phyloP scores from a whole-genome alignment of 1,140 invertebrate genomes.

The Polypedilum pembai region DNA sequence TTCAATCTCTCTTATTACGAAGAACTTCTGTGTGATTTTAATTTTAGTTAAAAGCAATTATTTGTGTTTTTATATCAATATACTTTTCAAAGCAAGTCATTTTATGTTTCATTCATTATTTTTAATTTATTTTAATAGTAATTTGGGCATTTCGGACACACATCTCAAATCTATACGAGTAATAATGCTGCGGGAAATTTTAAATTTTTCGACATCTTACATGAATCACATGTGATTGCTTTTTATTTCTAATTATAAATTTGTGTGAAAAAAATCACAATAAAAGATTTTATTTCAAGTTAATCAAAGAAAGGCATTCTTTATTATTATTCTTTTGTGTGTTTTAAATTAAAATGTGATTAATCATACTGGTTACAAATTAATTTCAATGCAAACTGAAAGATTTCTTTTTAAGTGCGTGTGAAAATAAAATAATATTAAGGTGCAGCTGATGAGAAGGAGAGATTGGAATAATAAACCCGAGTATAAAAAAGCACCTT shows the following conservation, averaged over 20 bases:
- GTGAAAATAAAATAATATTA: background rate
- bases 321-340: background rate
- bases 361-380: constrained; percentile 13
- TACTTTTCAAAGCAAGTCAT: background rate
- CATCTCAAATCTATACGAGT: background rate
- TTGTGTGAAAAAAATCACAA: background rate
- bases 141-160: background rate
- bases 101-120: background rate
- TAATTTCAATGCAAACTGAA: constrained; percentile 10
- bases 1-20: background rate
- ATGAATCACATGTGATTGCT: too few relatives aligned
- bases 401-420: background rate
- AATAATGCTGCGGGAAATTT: background rate
- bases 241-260: background rate
- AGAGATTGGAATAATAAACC: background rate
- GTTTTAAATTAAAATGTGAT: constrained; percentile 5
- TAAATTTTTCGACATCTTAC: background rate
- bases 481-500: constrained; percentile 40
- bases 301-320: background rate
- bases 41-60: background rate
- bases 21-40: background rate
- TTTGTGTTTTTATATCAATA: background rate
- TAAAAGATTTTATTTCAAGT: background rate
- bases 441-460: background rate
- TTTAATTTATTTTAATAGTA: background rate